Conservation (phyloP, 2,113 vertebrate genomes). For the Danionella cerebrum region DNA sequence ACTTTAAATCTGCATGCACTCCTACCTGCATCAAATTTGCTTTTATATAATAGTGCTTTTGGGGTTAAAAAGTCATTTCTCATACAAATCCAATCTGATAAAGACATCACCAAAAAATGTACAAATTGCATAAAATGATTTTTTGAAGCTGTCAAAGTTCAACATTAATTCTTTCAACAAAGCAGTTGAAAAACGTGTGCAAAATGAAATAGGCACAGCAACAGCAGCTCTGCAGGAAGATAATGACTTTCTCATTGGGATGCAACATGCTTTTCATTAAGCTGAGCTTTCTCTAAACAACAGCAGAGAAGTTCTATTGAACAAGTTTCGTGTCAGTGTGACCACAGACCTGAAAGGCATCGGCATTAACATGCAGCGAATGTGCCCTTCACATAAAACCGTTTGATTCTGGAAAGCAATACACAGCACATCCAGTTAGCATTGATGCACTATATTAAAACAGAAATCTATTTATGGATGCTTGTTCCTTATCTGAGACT, state of each 20-base stretch:
- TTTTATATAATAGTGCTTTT: neutral
- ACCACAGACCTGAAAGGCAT: neutral
- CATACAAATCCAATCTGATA: too few species aligned
- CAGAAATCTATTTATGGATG: neutral
- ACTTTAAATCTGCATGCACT: neutral
- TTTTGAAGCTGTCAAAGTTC: slow-evolving; percentile 2
- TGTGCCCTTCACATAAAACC: neutral
- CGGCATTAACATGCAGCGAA: slow-evolving; percentile 1
- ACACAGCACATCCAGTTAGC: neutral
- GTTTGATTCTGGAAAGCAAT: neutral
- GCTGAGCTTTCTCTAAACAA: neutral
- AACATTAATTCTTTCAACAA: neutral
- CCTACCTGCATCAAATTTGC: neutral
- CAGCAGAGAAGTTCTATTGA: neutral
- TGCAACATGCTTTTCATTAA: slow-evolving; percentile 18
- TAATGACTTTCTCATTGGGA: slow-evolving; percentile 10
- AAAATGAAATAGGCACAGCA: neutral
- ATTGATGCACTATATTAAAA: neutral
- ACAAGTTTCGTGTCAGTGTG: neutral
- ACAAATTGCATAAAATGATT: too few species aligned
- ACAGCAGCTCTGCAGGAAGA: neutral
- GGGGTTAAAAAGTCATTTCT: neutral
- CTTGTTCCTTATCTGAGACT: too few species aligned
- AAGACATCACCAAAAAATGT: too few species aligned
- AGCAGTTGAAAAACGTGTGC: neutral